Evolutionary conservation across 2,797 vertebrate species (phyloP), one percentile per base, ranked within the genome.

Genomic region (Mustela erminea): DNA sequence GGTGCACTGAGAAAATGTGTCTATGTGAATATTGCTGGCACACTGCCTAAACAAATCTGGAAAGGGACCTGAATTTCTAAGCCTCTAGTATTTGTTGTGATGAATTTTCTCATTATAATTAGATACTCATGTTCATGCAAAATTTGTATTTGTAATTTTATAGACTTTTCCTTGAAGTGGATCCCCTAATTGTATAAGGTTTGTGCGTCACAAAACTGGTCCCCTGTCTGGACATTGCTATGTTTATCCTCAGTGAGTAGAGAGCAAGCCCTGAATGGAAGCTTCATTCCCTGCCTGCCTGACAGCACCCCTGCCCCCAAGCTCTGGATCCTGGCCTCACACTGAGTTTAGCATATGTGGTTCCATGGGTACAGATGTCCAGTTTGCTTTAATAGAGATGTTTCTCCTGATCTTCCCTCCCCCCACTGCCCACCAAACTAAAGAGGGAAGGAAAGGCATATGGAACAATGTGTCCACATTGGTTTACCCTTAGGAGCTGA

Each of bases 181-280:
- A 13, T 25, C 62, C n/a, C 43, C 10, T 32, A 14, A 58, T 35
- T 13, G 49, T 70, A 43, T 7, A 58, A 49, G 0, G 41, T n/a
- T 68, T 7, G 0, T 18, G 25, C n/a, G 3, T 66, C 11, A 38
- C 60, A 60, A 25, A 52, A 4, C 75, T 27, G 43, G 70, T 18
- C 32, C 12, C 10, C 4, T 13, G 8, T 0, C 78, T 5, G 18
- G 41, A 70, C 17, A 49, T 87, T 60, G 2, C 27, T 38, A 0
- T 2, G 10, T 38, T 25, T 23, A 60, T 12, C 9, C 56, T 29
- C 27, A 54, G 85, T 13, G 27, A 46, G 10, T 9, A 1, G 8
- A 52, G 41, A 54, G 5, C 12, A 29, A 9, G 7, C 4, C 13
- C 11, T 29, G 8, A 7, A 0, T 0, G 4, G 32, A 8, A 15